Conservation (phyloP, 2,888 invertebrate genomes). For the Pharmacophagus antenor region DNA sequence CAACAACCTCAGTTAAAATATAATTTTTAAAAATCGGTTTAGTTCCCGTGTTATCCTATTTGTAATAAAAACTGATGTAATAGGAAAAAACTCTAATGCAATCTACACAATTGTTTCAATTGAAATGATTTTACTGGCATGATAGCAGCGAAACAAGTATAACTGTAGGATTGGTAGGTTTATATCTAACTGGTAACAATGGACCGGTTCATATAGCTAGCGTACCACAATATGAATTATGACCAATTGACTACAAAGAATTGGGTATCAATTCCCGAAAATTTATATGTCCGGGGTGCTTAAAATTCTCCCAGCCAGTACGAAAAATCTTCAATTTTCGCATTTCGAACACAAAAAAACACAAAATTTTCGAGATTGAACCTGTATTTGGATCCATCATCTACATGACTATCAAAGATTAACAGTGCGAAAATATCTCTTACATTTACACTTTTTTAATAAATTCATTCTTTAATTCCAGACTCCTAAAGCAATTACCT, state of each 20-base stretch:
- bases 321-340: neutral
- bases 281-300: slow-evolving; percentile 30
- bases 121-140: neutral
- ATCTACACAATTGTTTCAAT: neutral
- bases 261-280: slow-evolving; percentile 40
- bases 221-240: slow-evolving; percentile 52
- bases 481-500: slow-evolving; percentile 80
- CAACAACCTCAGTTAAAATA: neutral
- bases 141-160: slow-evolving; percentile 9
- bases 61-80: neutral
- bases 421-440: slow-evolving; percentile 81
- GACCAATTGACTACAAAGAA: slow-evolving; percentile 61
- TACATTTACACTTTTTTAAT: slow-evolving; percentile 67
- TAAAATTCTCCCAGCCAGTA: slow-evolving; percentile 3
- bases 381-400: slow-evolving; percentile 40
- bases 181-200: slow-evolving; percentile 70
- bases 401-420: slow-evolving; percentile 58
- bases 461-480: slow-evolving; percentile 76
- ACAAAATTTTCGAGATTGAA: slow-evolving; percentile 32
- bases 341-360: slow-evolving; percentile 6
- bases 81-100: neutral
- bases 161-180: slow-evolving; percentile 16
- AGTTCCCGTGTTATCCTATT: neutral
- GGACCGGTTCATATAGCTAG: slow-evolving; percentile 52
- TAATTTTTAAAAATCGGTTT: neutral